phyloP scores from a whole-genome alignment of 2,797 vertebrate species.

The Peromyscus aztecus region DNA sequence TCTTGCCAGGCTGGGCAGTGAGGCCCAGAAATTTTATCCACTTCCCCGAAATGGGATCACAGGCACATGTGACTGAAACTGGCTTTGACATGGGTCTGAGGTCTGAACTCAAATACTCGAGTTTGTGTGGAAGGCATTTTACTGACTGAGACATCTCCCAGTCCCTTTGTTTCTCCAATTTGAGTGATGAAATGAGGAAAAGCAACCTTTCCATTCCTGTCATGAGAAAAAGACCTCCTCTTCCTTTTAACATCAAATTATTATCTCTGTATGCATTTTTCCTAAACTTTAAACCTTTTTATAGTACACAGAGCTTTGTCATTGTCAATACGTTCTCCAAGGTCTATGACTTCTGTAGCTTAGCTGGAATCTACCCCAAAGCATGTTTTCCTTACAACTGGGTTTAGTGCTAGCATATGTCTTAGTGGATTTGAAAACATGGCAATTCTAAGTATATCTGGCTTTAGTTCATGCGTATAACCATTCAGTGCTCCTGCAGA shows the following conservation, averaged over 20 bases:
- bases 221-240: neutral
- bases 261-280: neutral
- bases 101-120: neutral
- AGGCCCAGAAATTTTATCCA: neutral
- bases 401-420: neutral
- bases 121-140: neutral
- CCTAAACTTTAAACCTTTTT: neutral
- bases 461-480: neutral
- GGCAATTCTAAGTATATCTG: neutral
- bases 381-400: neutral
- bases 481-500: neutral
- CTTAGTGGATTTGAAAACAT: conserved; percentile 46
- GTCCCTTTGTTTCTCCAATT: neutral
- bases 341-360: neutral
- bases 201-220: neutral
- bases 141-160: neutral
- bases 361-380: neutral
- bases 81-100: neutral
- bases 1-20: neutral
- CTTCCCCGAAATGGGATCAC: neutral
- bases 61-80: too few relatives aligned
- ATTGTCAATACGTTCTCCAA: neutral
- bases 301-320: neutral
- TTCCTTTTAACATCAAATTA: neutral
- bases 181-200: neutral